Evolutionary conservation across 1,140 invertebrate species (phyloP), one percentile per base, ranked within the genome.

Genomic region (Cepaea nemoralis): DNA sequence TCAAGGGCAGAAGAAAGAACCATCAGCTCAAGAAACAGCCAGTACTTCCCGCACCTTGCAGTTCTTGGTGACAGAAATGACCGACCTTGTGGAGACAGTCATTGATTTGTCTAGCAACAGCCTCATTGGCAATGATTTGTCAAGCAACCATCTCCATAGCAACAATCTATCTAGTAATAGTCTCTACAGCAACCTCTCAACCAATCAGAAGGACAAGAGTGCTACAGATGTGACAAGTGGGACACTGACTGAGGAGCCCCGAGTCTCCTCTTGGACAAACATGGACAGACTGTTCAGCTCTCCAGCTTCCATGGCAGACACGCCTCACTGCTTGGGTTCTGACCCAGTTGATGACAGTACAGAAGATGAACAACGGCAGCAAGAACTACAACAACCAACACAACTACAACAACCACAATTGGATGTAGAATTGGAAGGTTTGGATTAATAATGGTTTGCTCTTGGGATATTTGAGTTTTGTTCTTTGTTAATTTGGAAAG

Each of bases 371-470:
- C 78, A 81, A 48, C 19, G 78, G 45, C 24, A 70, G 81, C n/a
- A n/a, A n/a, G n/a, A n/a, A n/a, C n/a, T n/a, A n/a, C n/a, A n/a
- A n/a, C n/a, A n/a, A n/a, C n/a, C n/a, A n/a, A n/a, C n/a, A n/a
- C n/a, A n/a, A n/a, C n/a, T n/a, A n/a, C n/a, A 84, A 75, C 78
- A 81, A 48, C 19, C 77, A 42, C 24, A 70, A 82, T 33, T 82
- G 77, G 80, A 86, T 83, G 81, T 85, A 84, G 74, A 67, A n/a
- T 39, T 83, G 45, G 82, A 77, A 27, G 77, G 76, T 67, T 77
- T 83, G 33, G 82, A 83, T 50, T 83, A 45, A 75, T n/a, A n/a
- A n/a, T n/a, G n/a, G n/a, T n/a, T n/a, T n/a, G n/a, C n/a, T n/a
- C n/a, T n/a, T n/a, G n/a, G n/a, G n/a, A n/a, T n/a, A n/a, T n/a